phyloP scores from a whole-genome alignment of 1,140 invertebrate species.

The Drosophila ercepeae region DNA sequence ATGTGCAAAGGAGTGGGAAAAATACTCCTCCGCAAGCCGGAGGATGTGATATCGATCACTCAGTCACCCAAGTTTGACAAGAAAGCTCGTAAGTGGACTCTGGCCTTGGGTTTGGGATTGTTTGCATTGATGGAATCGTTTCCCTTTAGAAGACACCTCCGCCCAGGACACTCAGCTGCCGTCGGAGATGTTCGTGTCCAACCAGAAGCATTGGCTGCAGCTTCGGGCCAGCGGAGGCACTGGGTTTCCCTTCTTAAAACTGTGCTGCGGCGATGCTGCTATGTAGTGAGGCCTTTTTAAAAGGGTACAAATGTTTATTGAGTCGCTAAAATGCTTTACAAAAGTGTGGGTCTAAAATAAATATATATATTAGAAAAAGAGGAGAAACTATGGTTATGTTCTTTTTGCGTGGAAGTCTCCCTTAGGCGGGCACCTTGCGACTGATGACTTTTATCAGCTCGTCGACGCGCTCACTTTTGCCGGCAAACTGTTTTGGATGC shows the following conservation, averaged over 20 bases:
- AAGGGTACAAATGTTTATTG: slow-evolving; percentile 83
- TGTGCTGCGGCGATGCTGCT: slow-evolving; percentile 69
- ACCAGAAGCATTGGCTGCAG: slow-evolving; percentile 93
- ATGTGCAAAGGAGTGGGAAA: slow-evolving; percentile 92
- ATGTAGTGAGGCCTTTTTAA: slow-evolving; percentile 48
- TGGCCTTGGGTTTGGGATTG: accelerated
- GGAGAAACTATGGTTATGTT: slow-evolving; percentile 39
- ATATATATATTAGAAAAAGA: slow-evolving; percentile 45
- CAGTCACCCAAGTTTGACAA: slow-evolving; percentile 76
- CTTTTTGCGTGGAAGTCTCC: slow-evolving; percentile 21
- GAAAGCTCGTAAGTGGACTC: slow-evolving; percentile 57
- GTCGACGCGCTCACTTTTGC: slow-evolving; percentile 91
- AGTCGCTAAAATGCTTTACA: slow-evolving; percentile 75
- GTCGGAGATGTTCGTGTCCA: slow-evolving; percentile 95
- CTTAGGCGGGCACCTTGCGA: slow-evolving; percentile 85
- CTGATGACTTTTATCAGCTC: slow-evolving; percentile 90
- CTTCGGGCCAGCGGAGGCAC: slow-evolving; percentile 85
- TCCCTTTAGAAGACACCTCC: slow-evolving; percentile 62
- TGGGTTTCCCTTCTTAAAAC: slow-evolving; percentile 69
- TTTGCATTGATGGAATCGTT: neutral
- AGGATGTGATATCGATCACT: slow-evolving; percentile 85
- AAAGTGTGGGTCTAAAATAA: slow-evolving; percentile 65
- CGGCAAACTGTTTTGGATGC: slow-evolving; percentile 91
- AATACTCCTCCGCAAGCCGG: slow-evolving; percentile 89
- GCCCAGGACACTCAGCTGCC: slow-evolving; percentile 87